Conservation (phyloP, 1,140 invertebrate genomes). For the Centruroides sculpturatus region DNA sequence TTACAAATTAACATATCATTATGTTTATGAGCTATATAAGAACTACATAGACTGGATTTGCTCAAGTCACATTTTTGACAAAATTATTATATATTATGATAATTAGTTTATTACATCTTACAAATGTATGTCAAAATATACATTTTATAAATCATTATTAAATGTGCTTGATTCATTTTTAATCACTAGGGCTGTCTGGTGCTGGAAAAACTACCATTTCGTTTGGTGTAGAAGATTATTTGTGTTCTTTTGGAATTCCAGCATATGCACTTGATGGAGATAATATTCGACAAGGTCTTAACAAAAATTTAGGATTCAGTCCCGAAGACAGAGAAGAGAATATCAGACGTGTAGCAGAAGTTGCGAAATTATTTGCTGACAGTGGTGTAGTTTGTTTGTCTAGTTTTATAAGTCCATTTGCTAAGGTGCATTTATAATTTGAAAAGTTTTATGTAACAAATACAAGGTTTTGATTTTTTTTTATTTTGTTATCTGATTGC, state of each 20-base stretch:
- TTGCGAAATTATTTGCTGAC: conserved; percentile 94
- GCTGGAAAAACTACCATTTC: conserved; percentile 97
- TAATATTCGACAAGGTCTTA: conserved; percentile 88
- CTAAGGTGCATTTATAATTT: conserved; percentile 43
- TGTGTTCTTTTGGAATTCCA: conserved; percentile 75
- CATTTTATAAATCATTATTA: no score
- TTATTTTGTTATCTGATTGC: conserved; percentile 10
- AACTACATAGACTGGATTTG: no score
- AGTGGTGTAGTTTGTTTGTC: conserved; percentile 89
- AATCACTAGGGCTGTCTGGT: conserved; percentile 54
- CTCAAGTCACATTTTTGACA: no score
- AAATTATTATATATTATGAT: no score
- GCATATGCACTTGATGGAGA: conserved; percentile 95
- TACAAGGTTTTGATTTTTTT: neutral
- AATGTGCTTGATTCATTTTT: conserved; percentile 1
- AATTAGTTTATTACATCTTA: no score
- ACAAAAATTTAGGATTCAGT: conserved; percentile 88
- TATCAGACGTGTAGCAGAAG: conserved; percentile 88
- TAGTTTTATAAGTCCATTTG: conserved; percentile 94
- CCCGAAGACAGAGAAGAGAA: conserved; percentile 93
- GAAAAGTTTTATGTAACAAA: neutral
- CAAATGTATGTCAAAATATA: no score
- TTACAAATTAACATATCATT: no score
- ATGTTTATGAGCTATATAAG: no score
- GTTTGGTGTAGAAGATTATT: conserved; percentile 85